Evolutionary conservation across 1,140 invertebrate species (phyloP), one percentile per base, ranked within the genome.

Genomic region (Neodiprion lecontei): DNA sequence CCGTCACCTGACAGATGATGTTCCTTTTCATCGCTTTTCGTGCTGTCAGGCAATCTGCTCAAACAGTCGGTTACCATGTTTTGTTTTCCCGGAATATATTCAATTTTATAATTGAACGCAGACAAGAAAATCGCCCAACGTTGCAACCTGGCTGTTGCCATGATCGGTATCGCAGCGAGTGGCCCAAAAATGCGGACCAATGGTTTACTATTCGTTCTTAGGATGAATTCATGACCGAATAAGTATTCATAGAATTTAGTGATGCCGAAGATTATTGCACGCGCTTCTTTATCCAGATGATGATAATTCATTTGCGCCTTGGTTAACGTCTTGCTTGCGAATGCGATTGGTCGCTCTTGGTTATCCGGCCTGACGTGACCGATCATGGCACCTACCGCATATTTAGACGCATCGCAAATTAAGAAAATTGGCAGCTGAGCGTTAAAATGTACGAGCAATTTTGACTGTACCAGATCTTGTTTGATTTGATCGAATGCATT

Each of bases 291-390:
- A 7, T 84, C 80, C 12, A 84, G 79, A 40, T 81, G 79, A 21
- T 81, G 80, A 79, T 91, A 91, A 48, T 89, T 89, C 76, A 79
- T 75, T 80, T 92, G 88, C 8, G 87, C 77, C 8, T 70, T 61
- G 48, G 79, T 86, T 11, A 91, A 80, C 9, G 87, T 84, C 67
- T 86, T 40, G 28, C 28, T 40, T 21, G 80, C 80, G 78, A 81
- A 87, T 17, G 78, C 80, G 61, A 88, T 82, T 21, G 82, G 83
- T 74, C 69, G 75, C 75, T 82, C 81, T 7, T 50, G 9, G n/a
- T 76, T 81, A 77, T 87, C 75, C 47, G 23, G 14, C 17, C 76
- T 50, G 7, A 65, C 48, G 73, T 89, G 84, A 12, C 76, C 75
- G 9, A 88, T 67, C 0, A 87, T 82, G 7, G 80, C 79, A 0